A percentile compares a stretch with the other conserved stretches of the same genome.
phyloP scores from a whole-genome alignment of 2,797 vertebrate species.

The Eulemur mongoz region DNA sequence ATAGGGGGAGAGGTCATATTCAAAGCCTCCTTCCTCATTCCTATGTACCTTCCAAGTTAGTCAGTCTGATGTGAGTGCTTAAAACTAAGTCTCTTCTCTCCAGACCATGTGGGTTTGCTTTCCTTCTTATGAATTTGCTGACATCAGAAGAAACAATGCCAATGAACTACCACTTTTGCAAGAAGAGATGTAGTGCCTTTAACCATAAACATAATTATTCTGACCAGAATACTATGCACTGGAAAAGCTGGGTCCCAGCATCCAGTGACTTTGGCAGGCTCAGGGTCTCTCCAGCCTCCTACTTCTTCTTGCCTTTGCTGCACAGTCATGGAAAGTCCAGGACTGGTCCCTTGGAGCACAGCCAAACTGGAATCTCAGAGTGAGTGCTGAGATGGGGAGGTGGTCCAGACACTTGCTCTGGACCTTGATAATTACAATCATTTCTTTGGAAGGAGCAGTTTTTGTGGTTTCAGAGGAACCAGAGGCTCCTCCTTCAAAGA shows the following conservation, averaged over 20 bases:
- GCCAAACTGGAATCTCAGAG: not conserved
- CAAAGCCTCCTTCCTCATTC: not conserved
- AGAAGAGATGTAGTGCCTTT: not conserved
- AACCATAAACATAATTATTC: not conserved
- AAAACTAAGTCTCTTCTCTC: not conserved
- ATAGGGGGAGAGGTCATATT: not conserved
- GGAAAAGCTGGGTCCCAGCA: not conserved
- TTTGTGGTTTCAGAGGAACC: constrained; percentile 2
- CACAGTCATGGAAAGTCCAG: not conserved
- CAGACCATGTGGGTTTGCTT: not conserved
- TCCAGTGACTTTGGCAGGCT: not conserved
- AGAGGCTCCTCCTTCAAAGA: not conserved
- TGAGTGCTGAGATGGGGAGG: not conserved
- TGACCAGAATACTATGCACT: not conserved
- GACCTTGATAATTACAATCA: not conserved
- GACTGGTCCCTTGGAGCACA: not conserved
- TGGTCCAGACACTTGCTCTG: not conserved
- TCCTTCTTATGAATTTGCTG: not conserved
- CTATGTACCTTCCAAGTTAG: not conserved
- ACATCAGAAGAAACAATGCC: not conserved
- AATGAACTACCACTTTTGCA: not conserved
- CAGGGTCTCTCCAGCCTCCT: not conserved
- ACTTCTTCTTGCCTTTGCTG: not conserved
- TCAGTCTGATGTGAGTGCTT: not conserved
- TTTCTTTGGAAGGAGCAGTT: not conserved